A percentile compares a stretch with the other conserved stretches of the same genome.
Evolutionary conservation across 2,888 invertebrate genomes (phyloP).

Genomic region (Andrena haemorrhoa): DNA sequence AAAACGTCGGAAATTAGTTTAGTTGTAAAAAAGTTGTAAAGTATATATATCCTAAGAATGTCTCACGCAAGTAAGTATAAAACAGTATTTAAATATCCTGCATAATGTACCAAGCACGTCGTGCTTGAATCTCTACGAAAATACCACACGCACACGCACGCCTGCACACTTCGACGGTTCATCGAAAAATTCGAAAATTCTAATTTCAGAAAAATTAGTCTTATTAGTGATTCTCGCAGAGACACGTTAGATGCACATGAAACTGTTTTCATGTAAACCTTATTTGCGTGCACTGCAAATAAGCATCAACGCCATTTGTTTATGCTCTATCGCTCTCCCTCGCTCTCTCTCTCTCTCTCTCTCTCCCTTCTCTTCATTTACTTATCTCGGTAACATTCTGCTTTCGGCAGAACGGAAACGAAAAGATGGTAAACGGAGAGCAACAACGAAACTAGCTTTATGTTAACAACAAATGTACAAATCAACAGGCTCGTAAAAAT

Average conservation of each 20-base stretch:
- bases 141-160: slow-evolving; percentile 22
- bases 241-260: slow-evolving; percentile 25
- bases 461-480: slow-evolving; percentile 42
- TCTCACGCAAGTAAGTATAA: slow-evolving; percentile 12
- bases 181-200: slow-evolving; percentile 33
- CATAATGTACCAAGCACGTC: slow-evolving; percentile 49
- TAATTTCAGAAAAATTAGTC: slow-evolving; percentile 22
- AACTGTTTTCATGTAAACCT: slow-evolving; percentile 33
- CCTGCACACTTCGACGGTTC: slow-evolving; percentile 20
- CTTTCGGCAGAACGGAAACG: slow-evolving; percentile 16
- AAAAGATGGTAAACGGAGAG: slow-evolving; percentile 16
- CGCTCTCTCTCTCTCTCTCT: not conserved
- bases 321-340: slow-evolving; percentile 1
- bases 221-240: slow-evolving; percentile 40
- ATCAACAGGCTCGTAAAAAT: not conserved
- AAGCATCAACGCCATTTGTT: slow-evolving; percentile 18
- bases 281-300: slow-evolving; percentile 15
- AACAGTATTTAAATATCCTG: slow-evolving; percentile 50
- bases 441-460: slow-evolving; percentile 18
- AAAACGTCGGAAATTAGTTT: not conserved
- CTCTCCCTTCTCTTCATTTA: slow-evolving; percentile 18
- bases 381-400: slow-evolving; percentile 25
- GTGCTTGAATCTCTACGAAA: slow-evolving; percentile 47
- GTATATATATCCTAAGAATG: not conserved
- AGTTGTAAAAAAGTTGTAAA: slow-evolving; percentile 2